A percentile compares a stretch with the other conserved stretches of the same genome.
These are phyloP conservation scores for Diloba caeruleocephala DNA, from an alignment of 2,888 invertebrate species.

Conservation along the genomic window DNA sequence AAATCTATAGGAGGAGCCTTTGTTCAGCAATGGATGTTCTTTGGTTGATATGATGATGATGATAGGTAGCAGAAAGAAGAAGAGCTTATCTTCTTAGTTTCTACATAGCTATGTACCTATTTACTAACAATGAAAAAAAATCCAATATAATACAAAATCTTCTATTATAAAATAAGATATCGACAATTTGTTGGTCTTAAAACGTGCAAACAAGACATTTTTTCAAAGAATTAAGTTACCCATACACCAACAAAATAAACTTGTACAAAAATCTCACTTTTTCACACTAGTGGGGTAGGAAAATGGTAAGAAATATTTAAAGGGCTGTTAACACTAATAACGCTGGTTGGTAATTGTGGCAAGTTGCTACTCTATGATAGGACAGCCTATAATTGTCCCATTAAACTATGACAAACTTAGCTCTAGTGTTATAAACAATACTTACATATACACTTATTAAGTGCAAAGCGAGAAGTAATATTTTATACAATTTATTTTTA, in stretches of 20 bases:
- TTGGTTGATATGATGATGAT: too few species aligned
- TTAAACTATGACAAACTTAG: conserved; percentile 34
- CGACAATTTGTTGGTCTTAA: too few species aligned
- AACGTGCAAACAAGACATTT: too few species aligned
- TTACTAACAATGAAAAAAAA: too few species aligned
- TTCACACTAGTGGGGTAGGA: background rate
- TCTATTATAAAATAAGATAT: too few species aligned
- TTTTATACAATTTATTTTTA: conserved; percentile 6
- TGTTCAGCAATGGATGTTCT: too few species aligned
- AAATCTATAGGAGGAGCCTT: too few species aligned
- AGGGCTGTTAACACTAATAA: conserved; percentile 13
- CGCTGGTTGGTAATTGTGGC: conserved; percentile 52
- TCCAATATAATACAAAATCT: too few species aligned
- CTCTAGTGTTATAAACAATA: conserved; percentile 54
- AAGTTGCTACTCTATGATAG: conserved; percentile 47
- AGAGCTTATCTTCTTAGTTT: too few species aligned
- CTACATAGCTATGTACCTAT: background rate
- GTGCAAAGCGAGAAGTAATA: conserved; percentile 20
- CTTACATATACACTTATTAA: conserved; percentile 48
- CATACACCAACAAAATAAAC: too few species aligned
- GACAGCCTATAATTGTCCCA: conserved; percentile 57
- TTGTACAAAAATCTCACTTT: background rate
- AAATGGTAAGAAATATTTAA: conserved; percentile 4
- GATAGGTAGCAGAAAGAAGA: too few species aligned
- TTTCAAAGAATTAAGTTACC: too few species aligned